A percentile compares a stretch with the other conserved stretches of the same genome.
Conservation (phyloP, 2,797 vertebrate genomes). For the Myotis pilosus region DNA sequence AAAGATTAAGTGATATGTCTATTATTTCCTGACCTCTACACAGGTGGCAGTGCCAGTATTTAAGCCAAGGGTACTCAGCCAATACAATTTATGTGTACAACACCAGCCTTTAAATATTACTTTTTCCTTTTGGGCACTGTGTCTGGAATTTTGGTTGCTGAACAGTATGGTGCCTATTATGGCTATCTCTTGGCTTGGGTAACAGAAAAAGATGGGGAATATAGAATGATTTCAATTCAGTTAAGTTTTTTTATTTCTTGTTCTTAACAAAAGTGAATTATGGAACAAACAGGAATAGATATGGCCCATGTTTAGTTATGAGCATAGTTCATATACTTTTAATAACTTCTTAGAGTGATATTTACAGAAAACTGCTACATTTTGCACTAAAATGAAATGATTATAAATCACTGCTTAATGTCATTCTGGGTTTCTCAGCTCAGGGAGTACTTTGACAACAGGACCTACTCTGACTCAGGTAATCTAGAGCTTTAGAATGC, state of each 20-base stretch:
- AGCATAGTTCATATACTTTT: neutral
- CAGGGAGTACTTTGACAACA: neutral
- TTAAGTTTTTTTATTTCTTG: neutral
- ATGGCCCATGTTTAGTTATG: neutral
- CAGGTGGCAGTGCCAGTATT: slow-evolving; percentile 1
- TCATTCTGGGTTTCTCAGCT: neutral
- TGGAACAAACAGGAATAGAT: slow-evolving; percentile 13
- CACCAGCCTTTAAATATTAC: neutral
- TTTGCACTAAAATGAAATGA: slow-evolving; percentile 18
- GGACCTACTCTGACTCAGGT: neutral
- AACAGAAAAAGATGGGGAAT: slow-evolving; percentile 8
- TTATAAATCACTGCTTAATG: slow-evolving; percentile 18
- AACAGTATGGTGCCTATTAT: neutral
- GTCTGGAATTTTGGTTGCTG: slow-evolving; percentile 11
- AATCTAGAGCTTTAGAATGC: neutral
- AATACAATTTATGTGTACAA: slow-evolving; percentile 15
- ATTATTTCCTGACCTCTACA: neutral
- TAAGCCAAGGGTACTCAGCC: neutral
- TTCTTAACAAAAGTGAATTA: neutral
- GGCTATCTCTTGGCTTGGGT: neutral
- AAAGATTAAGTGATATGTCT: neutral
- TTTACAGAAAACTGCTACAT: slow-evolving; percentile 18
- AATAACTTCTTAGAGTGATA: neutral
- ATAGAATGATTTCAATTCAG: neutral
- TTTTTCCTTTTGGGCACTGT: slow-evolving; percentile 9